Conservation (phyloP, 2,113 vertebrate species). For the Peucedramus taeniatus region DNA sequence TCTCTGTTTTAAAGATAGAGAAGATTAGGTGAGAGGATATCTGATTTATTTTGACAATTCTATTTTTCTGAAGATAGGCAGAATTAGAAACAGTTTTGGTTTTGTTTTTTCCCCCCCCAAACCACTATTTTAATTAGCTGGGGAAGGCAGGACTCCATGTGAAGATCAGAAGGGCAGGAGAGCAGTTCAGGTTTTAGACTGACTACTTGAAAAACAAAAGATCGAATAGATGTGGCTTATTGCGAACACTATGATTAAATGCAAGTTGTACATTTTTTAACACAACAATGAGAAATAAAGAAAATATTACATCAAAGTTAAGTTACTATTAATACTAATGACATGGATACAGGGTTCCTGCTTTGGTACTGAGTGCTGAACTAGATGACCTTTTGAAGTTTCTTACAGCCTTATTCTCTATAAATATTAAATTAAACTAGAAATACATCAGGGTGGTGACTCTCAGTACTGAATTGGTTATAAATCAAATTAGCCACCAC, state of each 20-base stretch:
- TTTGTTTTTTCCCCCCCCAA: accelerated
- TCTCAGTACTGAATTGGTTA: not conserved
- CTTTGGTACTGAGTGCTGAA: not conserved
- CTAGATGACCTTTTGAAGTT: not conserved
- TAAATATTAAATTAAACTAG: slow-evolving; percentile 25
- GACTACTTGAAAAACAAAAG: not conserved
- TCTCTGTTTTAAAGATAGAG: not conserved
- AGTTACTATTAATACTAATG: not conserved
- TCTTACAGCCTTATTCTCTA: not conserved
- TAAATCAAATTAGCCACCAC: slow-evolving; percentile 39
- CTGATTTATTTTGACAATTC: not conserved
- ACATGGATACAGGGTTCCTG: not conserved
- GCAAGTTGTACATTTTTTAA: not conserved
- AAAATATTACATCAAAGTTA: not conserved
- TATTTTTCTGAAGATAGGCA: not conserved
- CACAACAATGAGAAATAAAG: not conserved
- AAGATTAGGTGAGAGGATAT: not conserved
- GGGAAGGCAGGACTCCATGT: not conserved
- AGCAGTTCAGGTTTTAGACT: not conserved
- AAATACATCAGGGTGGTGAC: not conserved
- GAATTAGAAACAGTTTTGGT: not conserved
- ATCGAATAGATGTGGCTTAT: not conserved
- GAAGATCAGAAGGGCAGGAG: not conserved
- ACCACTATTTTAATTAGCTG: not conserved
- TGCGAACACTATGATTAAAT: not conserved